Conservation (phyloP, 2,888 invertebrate genomes). For the Miltochrista miniata region DNA sequence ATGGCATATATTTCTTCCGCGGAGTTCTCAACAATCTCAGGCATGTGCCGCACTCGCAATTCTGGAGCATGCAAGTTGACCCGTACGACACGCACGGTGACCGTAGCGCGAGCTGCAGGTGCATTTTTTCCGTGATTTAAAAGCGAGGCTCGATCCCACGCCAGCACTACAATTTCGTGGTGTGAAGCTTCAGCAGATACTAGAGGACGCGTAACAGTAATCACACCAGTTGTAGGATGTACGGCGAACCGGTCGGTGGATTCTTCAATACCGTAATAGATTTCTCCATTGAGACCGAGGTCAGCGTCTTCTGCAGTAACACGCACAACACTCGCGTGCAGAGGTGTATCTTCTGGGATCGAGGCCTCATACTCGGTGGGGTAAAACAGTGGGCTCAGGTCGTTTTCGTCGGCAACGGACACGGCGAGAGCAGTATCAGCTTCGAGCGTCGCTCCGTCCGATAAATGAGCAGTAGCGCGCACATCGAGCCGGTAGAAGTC, state of each 20-base stretch:
- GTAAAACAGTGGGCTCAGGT: conserved; percentile 96
- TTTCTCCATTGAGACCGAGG: conserved; percentile 97
- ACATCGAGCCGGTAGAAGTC: conserved; percentile 92
- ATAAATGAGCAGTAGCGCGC: conserved; percentile 83
- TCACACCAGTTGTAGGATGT: conserved; percentile 95
- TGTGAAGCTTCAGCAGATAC: conserved; percentile 87
- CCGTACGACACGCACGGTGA: conserved; percentile 90
- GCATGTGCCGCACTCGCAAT: conserved; percentile 90
- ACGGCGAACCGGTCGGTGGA: conserved; percentile 94
- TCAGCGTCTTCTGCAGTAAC: conserved; percentile 98
- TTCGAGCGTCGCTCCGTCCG: conserved; percentile 85
- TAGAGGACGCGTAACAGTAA: conserved; percentile 91
- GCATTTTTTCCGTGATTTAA: conserved; percentile 77
- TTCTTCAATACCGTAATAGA: conserved; percentile 96
- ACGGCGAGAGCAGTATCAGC: conserved; percentile 89
- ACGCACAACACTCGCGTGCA: conserved; percentile 91
- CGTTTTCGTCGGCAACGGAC: conserved; percentile 92
- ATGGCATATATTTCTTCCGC: conserved; percentile 95
- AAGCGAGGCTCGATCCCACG: conserved; percentile 91
- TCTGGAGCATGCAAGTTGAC: conserved; percentile 95
- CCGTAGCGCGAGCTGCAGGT: conserved; percentile 90
- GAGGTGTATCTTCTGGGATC: conserved; percentile 94
- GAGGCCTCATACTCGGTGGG: conserved; percentile 93
- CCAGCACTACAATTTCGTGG: conserved; percentile 91
- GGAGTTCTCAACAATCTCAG: conserved; percentile 91